A percentile compares a stretch with the other conserved stretches of the same genome.
These are phyloP conservation scores for Sminthurides aquaticus DNA, from an alignment of 2,888 invertebrate genomes.

Conservation along the genomic window DNA sequence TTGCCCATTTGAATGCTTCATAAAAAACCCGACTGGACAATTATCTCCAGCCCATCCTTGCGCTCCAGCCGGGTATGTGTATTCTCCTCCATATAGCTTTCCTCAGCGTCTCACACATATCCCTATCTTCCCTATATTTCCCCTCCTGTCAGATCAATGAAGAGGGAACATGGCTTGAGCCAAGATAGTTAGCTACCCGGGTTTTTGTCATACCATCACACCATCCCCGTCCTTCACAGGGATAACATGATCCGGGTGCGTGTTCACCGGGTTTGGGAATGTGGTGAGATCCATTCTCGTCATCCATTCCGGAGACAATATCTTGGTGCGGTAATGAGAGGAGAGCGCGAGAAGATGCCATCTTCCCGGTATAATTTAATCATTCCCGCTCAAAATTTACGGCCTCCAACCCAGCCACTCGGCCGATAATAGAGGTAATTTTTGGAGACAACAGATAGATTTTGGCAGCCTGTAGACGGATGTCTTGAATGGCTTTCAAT, in stretches of 20 bases:
- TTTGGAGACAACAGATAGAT: conserved; percentile 31
- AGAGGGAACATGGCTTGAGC: background rate
- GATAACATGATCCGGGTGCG: background rate
- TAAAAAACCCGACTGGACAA: conserved; percentile 14
- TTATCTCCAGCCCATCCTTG: background rate
- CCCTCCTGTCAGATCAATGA: too few relatives aligned
- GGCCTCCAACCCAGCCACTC: conserved; percentile 18
- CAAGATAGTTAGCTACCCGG: too few relatives aligned
- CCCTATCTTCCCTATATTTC: too few relatives aligned
- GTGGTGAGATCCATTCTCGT: too few relatives aligned
- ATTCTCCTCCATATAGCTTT: too few relatives aligned
- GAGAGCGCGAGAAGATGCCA: conserved; percentile 7
- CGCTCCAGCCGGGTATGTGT: background rate
- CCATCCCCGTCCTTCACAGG: too few relatives aligned
- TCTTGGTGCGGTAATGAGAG: background rate
- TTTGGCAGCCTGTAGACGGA: conserved; percentile 34
- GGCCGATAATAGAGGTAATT: conserved; percentile 24
- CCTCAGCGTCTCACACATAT: too few relatives aligned
- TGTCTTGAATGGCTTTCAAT: conserved; percentile 31
- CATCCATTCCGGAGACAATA: background rate
- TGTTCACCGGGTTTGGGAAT: background rate
- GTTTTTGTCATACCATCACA: background rate
- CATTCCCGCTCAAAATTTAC: conserved; percentile 20
- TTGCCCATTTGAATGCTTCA: conserved; percentile 16
- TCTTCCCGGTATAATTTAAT: conserved; percentile 21